A percentile compares a stretch with the other conserved stretches of the same genome.
phyloP scores from a whole-genome alignment of 2,888 invertebrate genomes.

The Stenurella melanura region DNA sequence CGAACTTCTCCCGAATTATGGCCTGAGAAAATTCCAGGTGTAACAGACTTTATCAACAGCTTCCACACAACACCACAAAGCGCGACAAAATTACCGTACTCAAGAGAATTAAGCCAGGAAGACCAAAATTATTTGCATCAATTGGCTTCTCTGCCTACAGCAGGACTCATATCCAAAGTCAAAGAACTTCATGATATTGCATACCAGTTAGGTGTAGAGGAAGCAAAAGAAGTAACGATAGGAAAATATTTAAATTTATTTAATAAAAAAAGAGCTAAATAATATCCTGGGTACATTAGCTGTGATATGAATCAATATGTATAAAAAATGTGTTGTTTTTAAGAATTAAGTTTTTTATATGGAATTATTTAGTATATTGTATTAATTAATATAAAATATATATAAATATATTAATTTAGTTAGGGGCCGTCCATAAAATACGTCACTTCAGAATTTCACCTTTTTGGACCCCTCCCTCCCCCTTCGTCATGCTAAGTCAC shows the following conservation, averaged over 20 bases:
- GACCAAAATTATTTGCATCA: constrained; percentile 86
- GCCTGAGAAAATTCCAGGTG: constrained; percentile 97
- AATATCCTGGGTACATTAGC: constrained; percentile 26
- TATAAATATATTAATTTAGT: not conserved
- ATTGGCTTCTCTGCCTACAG: constrained; percentile 84
- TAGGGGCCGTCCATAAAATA: no score
- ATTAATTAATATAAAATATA: not conserved
- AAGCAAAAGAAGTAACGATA: constrained; percentile 96
- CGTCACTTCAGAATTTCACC: no score
- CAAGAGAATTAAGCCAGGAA: constrained; percentile 81
- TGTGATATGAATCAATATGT: not conserved
- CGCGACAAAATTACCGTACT: constrained; percentile 80
- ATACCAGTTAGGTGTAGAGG: constrained; percentile 94
- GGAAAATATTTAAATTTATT: constrained; percentile 96
- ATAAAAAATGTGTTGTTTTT: no score
- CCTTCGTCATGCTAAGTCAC: no score
- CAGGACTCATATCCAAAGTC: constrained; percentile 93
- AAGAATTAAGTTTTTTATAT: not conserved
- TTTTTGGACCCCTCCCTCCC: no score
- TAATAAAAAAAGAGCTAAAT: constrained; percentile 62
- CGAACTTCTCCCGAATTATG: constrained; percentile 96
- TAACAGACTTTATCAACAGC: constrained; percentile 87
- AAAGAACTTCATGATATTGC: constrained; percentile 95
- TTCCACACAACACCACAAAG: constrained; percentile 75
- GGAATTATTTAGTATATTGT: not conserved